These are phyloP conservation scores for Trogon surrucura DNA, from an alignment of 2,113 vertebrate genomes.

Conservation along the genomic window DNA sequence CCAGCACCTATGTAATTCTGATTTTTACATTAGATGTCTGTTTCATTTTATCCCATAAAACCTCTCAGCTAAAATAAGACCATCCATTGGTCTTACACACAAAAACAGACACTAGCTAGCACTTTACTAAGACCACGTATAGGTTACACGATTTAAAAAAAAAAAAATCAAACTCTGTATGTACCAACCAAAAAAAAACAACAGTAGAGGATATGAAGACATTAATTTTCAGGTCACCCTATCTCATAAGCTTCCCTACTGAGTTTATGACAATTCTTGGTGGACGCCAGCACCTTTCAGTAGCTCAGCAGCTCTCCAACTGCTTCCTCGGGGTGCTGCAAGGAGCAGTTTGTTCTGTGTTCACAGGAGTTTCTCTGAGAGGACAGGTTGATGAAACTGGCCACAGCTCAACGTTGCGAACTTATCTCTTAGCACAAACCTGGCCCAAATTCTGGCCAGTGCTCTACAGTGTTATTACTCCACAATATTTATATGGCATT, in stretches of 20 bases:
- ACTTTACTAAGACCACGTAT: background rate
- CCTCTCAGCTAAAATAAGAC: background rate
- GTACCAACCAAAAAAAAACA: background rate
- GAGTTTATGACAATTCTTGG: background rate
- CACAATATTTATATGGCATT: background rate
- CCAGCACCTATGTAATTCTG: background rate
- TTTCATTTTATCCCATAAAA: background rate
- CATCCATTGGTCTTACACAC: background rate
- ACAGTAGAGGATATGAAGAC: background rate
- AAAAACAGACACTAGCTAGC: background rate
- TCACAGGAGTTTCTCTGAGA: background rate
- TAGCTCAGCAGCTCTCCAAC: background rate
- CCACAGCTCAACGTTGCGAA: background rate
- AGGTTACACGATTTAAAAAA: background rate
- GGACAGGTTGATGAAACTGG: background rate
- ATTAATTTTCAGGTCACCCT: background rate
- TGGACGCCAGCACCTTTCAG: background rate
- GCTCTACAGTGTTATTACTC: background rate
- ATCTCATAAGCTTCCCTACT: background rate
- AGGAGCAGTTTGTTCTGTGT: background rate
- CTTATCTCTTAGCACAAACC: background rate
- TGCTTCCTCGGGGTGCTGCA: background rate
- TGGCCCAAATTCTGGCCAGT: background rate
- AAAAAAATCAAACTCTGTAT: background rate
- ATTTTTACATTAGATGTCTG: background rate